Evolutionary conservation across 2,888 invertebrate genomes (phyloP).

Genomic region (Anodontia alba): DNA sequence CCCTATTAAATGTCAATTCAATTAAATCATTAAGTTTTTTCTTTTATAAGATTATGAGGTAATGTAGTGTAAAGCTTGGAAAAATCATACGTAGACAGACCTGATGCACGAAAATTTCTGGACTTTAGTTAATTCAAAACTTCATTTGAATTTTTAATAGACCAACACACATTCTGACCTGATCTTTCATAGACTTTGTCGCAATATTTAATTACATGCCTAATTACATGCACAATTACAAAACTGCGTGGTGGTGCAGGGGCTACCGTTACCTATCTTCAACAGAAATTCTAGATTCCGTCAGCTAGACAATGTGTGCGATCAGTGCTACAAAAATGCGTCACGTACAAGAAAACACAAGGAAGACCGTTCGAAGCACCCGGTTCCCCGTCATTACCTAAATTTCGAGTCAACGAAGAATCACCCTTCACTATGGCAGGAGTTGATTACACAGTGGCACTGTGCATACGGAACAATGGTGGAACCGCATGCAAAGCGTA

Average conservation of each 20-base stretch:
- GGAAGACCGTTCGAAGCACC: constrained; percentile 33
- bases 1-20: too few species aligned
- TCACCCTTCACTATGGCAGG: constrained; percentile 54
- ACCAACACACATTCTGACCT: not conserved
- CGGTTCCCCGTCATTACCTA: constrained; percentile 39
- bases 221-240: constrained; percentile 2
- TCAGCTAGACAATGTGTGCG: constrained; percentile 27
- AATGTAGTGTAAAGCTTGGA: too few species aligned
- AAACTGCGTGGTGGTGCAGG: not conserved
- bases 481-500: constrained; percentile 41
- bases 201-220: too few species aligned
- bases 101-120: too few species aligned
- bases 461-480: constrained; percentile 18
- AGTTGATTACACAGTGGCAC: constrained; percentile 45
- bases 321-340: too few species aligned
- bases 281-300: constrained; percentile 36
- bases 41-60: too few species aligned
- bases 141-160: too few species aligned
- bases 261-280: constrained; percentile 1
- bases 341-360: constrained; percentile 31
- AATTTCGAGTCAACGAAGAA: constrained; percentile 21
- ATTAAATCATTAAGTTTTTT: too few species aligned
- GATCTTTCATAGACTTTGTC: too few species aligned
- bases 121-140: too few species aligned
- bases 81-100: too few species aligned